Base-by-base conservation (phyloP, 2,888 invertebrate species). In the Polietes domitor region DNA sequence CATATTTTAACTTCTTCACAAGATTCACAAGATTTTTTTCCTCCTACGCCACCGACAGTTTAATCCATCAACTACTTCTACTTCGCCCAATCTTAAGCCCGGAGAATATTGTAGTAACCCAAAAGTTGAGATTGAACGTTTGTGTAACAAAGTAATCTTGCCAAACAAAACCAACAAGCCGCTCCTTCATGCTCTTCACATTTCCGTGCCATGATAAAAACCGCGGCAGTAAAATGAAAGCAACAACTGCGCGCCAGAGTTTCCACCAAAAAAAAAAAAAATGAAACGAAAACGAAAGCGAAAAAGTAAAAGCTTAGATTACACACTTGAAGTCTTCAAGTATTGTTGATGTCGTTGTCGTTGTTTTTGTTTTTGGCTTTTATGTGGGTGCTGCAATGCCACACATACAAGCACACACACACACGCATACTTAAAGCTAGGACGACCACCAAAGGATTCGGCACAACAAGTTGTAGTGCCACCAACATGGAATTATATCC, bases 311-410 rank as follows among this genome's bases (percentile, higher is more conserved):
- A 70, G 50, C 70, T 70, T 47, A 70, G 50, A 50, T 50, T 70
- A 70, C 50, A 70, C 70, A 24, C 70, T 70, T 70, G 70, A 50
- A 70, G 47, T 2, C 28, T 15, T 61, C 50, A 70, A 70, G 70
- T 70, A 26, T 28, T 47, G 43, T 26, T 65, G 17, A 7, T 61
- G 24, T 70, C 50, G 47, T 47, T 70, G n/a, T 26, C 17, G 47
- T 70, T 28, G 61, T 61, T 21, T 32, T 6, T 32, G 32, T 32
- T 55, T 15, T 55, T 55, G 55, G 19, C 21, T 55, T 55, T 32
- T 47, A 47, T 47, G n/a, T 6, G 32, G 17, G 15, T 63, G 61
- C 61, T 15, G 28, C 15, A 28, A n/a, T 32, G 26, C 32, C 9
- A 47, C n/a, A 4, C n/a, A 15, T 47, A 6, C 47, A 12, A 47